These are phyloP conservation scores for Nomada fucata DNA, from an alignment of 2,888 invertebrate species.

Conservation along the genomic window DNA sequence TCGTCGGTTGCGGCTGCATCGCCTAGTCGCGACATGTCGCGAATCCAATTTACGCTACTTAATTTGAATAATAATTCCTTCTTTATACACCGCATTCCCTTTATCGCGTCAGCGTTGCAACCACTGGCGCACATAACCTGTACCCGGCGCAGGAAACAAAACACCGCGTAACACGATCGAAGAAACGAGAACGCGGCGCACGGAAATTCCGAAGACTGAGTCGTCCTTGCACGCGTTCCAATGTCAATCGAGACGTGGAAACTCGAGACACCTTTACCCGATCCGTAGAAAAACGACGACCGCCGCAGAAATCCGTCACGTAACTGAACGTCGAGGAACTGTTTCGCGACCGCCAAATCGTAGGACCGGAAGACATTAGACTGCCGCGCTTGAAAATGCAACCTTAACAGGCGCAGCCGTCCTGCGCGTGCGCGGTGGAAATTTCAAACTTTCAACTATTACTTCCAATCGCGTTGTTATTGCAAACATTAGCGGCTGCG, in stretches of 20 bases:
- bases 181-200: constrained; percentile 34
- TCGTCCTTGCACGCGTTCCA: constrained; percentile 52
- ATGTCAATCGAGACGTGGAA: constrained; percentile 55
- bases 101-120: constrained; percentile 6
- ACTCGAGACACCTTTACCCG: constrained; percentile 39
- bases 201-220: constrained; percentile 51
- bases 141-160: constrained; percentile 32
- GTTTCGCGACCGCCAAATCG: constrained; percentile 2
- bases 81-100: background rate
- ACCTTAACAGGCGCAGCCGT: background rate
- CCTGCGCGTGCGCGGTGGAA: background rate
- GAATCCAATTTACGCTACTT: background rate
- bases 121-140: constrained; percentile 36
- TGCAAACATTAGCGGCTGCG: background rate
- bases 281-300: constrained; percentile 17
- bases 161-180: constrained; percentile 36
- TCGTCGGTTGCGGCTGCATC: background rate
- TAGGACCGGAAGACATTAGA: background rate
- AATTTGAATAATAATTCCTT: background rate
- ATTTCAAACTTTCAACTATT: background rate
- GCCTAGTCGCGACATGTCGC: background rate
- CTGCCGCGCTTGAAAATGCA: background rate
- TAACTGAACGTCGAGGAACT: constrained; percentile 15
- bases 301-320: background rate
- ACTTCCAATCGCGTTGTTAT: background rate